Base-by-base conservation (phyloP, 2,113 vertebrate genomes). In the Sorex araneus region DNA sequence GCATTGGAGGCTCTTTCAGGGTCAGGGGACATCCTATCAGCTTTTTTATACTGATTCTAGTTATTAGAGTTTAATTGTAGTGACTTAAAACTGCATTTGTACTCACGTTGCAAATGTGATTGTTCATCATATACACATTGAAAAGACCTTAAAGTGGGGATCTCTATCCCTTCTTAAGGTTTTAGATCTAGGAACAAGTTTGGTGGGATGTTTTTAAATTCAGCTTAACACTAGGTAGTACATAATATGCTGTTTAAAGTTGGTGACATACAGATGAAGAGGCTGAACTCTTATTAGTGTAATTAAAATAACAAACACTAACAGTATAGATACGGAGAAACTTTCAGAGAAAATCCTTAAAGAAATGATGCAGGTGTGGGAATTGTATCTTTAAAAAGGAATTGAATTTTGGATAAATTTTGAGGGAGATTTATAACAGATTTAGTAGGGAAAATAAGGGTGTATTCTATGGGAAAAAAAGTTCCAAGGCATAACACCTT, bases 401-500 rank as follows among this genome's bases (percentile, higher is more conserved):
- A 60, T 60, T 60, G 16, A 15, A 60, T 60, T 60, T 60, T 19
- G 19, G 18, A 60, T 60, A 23, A 60, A 60, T 60, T 60, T 60
- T 19, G 66, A 8, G 21, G 7, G 50, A 54, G 13, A 76, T 93
- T 18, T 19, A 25, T 9, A n/a, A n/a, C 60, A n/a, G 23, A 21
- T 34, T 45, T 18, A 32, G 11, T 28, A 67, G 4, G 32, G 1
- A 47, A 69, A 70, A 90, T 5, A 13, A 71, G 50, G 12, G 27
- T 27, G 15, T 21, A 60, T 23, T 2, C 2, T 40, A n/a, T 4
- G 47, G 50, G 34, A 7, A 43, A 25, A 43, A 25, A 47, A 60
- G 4, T 3, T 11, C 32, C 45, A 74, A 87, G 23, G 2, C 21
- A 2, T 32, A 4, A 0, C 11, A 12, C 1, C 6, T 2, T 16